Evolutionary conservation across 1,140 invertebrate genomes (phyloP).

Genomic region (Heterodera schachtii): DNA sequence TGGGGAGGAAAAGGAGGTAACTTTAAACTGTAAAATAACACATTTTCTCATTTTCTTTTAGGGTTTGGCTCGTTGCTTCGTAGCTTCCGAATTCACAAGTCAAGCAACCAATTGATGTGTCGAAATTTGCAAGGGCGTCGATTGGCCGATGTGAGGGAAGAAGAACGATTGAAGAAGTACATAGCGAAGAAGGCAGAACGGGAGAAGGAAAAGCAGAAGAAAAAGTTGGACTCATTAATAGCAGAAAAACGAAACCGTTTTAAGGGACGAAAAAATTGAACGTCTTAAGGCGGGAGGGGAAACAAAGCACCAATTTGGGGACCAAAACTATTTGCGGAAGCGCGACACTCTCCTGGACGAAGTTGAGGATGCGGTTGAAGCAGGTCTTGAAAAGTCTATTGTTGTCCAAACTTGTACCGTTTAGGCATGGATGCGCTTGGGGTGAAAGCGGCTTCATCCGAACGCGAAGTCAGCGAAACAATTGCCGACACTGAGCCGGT

Average conservation of each 20-base stretch:
- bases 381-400: conserved; percentile 28
- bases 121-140: conserved; percentile 50
- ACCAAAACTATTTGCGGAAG: conserved; percentile 50
- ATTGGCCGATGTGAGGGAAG: conserved; percentile 55
- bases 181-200: conserved; percentile 47
- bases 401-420: background rate
- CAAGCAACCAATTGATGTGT: conserved; percentile 52
- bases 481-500: background rate
- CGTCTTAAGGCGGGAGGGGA: conserved; percentile 37
- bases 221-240: conserved; percentile 39
- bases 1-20: conserved; percentile 44
- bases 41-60: conserved; percentile 14
- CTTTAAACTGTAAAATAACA: background rate
- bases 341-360: conserved; percentile 45
- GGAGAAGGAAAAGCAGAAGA: conserved; percentile 49
- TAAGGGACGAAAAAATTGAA: conserved; percentile 53
- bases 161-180: conserved; percentile 52
- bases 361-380: conserved; percentile 52
- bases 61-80: conserved; percentile 51
- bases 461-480: background rate
- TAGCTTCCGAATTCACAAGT: conserved; percentile 52
- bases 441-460: background rate
- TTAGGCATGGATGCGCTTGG: conserved; percentile 23
- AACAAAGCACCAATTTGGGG: conserved; percentile 49
- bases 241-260: conserved; percentile 5